Evolutionary conservation across 2,888 invertebrate genomes (phyloP).

Genomic region (Torymus tubicola): DNA sequence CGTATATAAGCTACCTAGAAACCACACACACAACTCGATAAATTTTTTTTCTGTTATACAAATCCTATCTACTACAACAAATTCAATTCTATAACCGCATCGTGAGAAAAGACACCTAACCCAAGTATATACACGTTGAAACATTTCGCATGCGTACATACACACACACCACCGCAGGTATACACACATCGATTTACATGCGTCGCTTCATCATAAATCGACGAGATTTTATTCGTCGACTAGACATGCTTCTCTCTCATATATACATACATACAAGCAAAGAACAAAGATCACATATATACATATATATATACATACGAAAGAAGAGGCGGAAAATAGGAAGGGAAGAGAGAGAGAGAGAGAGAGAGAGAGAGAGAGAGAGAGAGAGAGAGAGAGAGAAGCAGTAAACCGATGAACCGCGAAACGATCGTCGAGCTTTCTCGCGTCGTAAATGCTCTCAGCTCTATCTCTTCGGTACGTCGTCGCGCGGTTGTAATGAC

Average conservation of each 20-base stretch:
- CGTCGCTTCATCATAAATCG: conserved; percentile 30
- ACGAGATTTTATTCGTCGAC: conserved; percentile 26
- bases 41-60: no score
- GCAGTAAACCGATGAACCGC: conserved; percentile 47
- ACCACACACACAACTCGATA: no score
- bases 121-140: no score
- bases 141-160: no score
- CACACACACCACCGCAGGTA: background rate
- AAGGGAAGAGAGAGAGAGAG: background rate
- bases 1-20: no score
- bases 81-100: no score
- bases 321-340: background rate
- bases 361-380: background rate
- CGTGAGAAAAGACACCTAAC: no score
- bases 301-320: no score
- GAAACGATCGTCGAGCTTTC: conserved; percentile 45
- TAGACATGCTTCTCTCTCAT: conserved; percentile 16
- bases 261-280: conserved; percentile 4
- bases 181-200: conserved; percentile 10
- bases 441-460: conserved; percentile 37
- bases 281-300: background rate
- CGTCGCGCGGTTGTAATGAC: conserved; percentile 14
- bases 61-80: no score
- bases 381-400: no score
- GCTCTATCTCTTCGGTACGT: conserved; percentile 6